Evolutionary conservation across 2,113 vertebrate genomes (phyloP).

Genomic region (Salvelinus sp.): DNA sequence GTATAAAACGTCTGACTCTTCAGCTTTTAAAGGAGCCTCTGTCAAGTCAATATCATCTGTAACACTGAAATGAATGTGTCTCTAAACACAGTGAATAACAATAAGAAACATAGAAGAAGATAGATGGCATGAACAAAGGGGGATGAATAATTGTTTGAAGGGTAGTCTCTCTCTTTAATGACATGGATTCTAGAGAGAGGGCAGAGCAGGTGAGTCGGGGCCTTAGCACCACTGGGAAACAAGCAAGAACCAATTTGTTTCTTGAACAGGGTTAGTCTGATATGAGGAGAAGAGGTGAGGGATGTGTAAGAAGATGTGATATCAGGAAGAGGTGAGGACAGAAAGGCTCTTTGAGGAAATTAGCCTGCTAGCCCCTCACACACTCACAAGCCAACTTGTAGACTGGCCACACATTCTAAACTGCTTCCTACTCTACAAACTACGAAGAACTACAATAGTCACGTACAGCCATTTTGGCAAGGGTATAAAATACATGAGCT

Average conservation of each 20-base stretch:
- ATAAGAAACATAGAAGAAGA: background rate
- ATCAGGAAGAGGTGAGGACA: background rate
- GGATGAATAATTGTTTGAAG: background rate
- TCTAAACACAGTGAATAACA: background rate
- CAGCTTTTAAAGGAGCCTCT: background rate
- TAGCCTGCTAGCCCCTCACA: background rate
- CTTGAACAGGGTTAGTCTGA: conserved; percentile 2
- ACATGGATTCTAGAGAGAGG: background rate
- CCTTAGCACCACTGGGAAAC: background rate
- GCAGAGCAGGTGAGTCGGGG: background rate
- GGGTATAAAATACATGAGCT: background rate
- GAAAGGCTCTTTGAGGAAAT: conserved; percentile 8
- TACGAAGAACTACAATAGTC: background rate
- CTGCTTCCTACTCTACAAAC: background rate
- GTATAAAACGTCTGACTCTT: background rate
- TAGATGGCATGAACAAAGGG: background rate
- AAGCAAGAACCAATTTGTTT: conserved; percentile 9
- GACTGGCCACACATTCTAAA: conserved; percentile 14
- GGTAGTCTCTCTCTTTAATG: background rate
- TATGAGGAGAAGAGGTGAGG: conserved; percentile 5
- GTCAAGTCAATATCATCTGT: background rate
- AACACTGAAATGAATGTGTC: background rate
- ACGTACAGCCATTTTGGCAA: background rate
- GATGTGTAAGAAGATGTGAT: background rate
- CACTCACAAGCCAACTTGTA: conserved; percentile 8